phyloP scores from a whole-genome alignment of 2,888 invertebrate species.

The Cephonodes hylas region DNA sequence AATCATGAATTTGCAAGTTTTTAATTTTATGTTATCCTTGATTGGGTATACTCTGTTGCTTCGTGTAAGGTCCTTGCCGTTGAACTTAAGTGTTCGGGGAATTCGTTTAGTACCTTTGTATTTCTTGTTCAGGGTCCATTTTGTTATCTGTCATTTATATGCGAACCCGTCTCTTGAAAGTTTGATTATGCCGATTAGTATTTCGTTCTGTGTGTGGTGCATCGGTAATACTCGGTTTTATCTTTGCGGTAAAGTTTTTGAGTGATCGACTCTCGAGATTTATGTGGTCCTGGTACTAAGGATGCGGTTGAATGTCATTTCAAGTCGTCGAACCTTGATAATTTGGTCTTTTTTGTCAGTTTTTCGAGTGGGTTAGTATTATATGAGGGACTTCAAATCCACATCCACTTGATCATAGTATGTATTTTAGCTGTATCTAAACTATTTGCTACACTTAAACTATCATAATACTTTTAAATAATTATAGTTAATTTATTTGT shows the following conservation, averaged over 20 bases:
- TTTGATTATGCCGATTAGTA: background rate
- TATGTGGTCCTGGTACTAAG: background rate
- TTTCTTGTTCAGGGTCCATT: background rate
- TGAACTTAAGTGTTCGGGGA: background rate
- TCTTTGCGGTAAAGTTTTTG: background rate
- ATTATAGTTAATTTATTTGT: no score
- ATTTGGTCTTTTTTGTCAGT: background rate
- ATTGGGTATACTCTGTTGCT: background rate
- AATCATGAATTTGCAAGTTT: background rate
- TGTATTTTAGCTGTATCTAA: no score
- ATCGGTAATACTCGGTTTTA: background rate
- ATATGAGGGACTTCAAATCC: no score
- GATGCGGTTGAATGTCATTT: background rate
- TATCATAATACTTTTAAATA: no score
- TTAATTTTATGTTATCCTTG: background rate
- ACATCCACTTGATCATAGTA: no score
- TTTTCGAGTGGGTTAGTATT: background rate
- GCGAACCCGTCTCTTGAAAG: background rate
- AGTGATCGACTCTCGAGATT: background rate
- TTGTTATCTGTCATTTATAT: conserved; percentile 3
- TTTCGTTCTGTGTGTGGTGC: background rate
- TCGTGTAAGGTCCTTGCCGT: background rate
- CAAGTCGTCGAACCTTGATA: background rate
- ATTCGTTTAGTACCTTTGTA: background rate
- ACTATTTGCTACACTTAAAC: no score